These are phyloP conservation scores for Prionailurus viverrinus DNA, from an alignment of 2,113 vertebrate species.

Conservation along the genomic window DNA sequence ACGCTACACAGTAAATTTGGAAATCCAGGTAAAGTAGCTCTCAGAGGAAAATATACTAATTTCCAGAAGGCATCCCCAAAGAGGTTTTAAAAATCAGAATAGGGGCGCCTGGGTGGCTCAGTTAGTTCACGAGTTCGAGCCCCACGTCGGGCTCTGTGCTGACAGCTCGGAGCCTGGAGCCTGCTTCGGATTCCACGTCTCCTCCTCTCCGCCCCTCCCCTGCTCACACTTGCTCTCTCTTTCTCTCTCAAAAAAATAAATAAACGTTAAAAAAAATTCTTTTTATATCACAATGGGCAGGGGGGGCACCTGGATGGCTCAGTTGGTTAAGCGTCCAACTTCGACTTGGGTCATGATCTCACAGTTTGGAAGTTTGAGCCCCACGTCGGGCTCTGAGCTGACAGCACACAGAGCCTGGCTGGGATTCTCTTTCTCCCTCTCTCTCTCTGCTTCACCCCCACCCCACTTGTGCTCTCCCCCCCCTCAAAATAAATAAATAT, in stretches of 20 bases:
- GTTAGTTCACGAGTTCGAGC: rapidly evolving
- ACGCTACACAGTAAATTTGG: neutral
- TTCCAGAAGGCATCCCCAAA: neutral
- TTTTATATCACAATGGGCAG: too few species aligned
- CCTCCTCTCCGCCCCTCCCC: neutral
- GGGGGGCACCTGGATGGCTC: too few species aligned
- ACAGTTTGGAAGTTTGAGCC: too few species aligned
- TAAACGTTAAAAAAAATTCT: too few species aligned
- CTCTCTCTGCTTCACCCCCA: neutral
- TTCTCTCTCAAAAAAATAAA: neutral
- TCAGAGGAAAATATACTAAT: neutral
- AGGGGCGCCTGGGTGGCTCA: neutral
- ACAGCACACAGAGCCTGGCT: too few species aligned
- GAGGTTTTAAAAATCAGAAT: neutral
- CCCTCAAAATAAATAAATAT: neutral
- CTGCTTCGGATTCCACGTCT: neutral
- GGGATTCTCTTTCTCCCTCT: neutral
- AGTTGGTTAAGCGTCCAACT: too few species aligned
- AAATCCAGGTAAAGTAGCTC: neutral
- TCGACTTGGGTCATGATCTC: too few species aligned
- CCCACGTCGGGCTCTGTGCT: rapidly evolving
- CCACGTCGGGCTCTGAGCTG: too few species aligned
- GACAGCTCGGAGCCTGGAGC: neutral
- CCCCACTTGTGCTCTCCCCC: neutral
- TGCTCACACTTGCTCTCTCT: neutral